Evolutionary conservation across 2,797 vertebrate species (phyloP).

Genomic region (Catharus ustulatus): DNA sequence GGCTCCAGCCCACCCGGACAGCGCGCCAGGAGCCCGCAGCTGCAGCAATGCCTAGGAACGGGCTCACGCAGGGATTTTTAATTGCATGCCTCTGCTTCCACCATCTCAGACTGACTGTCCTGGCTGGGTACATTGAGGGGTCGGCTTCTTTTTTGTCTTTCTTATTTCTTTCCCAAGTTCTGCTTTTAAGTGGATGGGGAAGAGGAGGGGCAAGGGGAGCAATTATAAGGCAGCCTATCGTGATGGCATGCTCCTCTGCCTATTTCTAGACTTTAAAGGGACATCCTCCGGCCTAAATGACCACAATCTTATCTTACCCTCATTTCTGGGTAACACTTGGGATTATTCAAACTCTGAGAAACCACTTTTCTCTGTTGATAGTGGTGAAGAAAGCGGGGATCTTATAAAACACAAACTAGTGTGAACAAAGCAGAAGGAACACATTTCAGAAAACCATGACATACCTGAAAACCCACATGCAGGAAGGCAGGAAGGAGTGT

Average conservation of each 20-base stretch:
- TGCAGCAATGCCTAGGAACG: slow-evolving; percentile 66
- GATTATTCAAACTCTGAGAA: background rate
- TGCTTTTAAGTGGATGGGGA: background rate
- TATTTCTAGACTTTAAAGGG: background rate
- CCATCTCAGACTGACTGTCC: background rate
- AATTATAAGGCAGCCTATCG: background rate
- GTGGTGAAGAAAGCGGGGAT: background rate
- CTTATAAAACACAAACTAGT: background rate
- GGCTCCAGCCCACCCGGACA: slow-evolving; percentile 50
- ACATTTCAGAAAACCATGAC: background rate
- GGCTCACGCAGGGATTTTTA: slow-evolving; percentile 37
- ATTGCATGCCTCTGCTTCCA: slow-evolving; percentile 46
- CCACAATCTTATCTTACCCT: background rate
- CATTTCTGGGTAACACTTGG: background rate
- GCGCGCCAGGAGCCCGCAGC: slow-evolving; percentile 55
- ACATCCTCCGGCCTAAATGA: background rate
- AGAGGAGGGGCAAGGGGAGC: background rate
- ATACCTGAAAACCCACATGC: background rate
- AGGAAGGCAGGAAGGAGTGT: background rate
- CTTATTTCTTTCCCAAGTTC: background rate
- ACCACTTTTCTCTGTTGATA: background rate
- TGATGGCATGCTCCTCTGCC: background rate
- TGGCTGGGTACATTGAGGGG: background rate
- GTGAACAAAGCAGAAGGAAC: background rate
- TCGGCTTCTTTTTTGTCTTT: background rate